These are phyloP conservation scores for Eupelmus urozonus DNA, from an alignment of 2,888 invertebrate genomes.

Conservation along the genomic window DNA sequence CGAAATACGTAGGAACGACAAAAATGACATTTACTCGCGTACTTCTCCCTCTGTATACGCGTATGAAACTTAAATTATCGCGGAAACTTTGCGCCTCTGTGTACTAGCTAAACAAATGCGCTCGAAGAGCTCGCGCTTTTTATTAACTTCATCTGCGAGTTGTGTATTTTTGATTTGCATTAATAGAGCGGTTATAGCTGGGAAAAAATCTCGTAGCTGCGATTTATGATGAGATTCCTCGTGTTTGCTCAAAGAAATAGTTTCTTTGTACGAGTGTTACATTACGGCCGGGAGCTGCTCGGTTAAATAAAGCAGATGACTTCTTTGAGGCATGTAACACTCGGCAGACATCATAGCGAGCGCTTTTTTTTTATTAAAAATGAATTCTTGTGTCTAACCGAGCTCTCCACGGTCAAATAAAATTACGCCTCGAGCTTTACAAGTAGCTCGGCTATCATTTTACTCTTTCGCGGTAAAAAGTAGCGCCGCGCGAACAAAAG, in stretches of 20 bases:
- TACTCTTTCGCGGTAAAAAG: too few species aligned
- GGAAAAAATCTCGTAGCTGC: background rate
- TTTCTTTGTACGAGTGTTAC: conserved; percentile 10
- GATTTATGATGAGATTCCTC: conserved; percentile 46
- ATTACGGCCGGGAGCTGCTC: background rate
- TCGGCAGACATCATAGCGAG: conserved; percentile 22
- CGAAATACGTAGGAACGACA: conserved; percentile 41
- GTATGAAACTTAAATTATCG: conserved; percentile 45
- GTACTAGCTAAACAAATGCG: too few species aligned
- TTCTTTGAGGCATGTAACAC: conserved; percentile 38
- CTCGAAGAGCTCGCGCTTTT: background rate
- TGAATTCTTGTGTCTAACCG: conserved; percentile 31
- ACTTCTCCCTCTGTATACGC: too few species aligned
- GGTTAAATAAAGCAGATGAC: conserved; percentile 58
- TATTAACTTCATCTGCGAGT: background rate
- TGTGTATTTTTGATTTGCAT: conserved; percentile 14
- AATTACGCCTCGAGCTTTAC: background rate
- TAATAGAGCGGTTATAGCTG: background rate
- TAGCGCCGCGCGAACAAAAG: too few species aligned
- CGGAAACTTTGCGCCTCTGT: conserved; percentile 18
- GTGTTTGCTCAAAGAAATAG: conserved; percentile 42
- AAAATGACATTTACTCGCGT: conserved; percentile 52
- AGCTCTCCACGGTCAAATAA: conserved; percentile 14
- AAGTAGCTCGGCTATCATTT: too few species aligned
- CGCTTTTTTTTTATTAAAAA: conserved; percentile 42